Evolutionary conservation across 1,140 invertebrate species (phyloP), one percentile per base, ranked within the genome.

Genomic region (Drosophila pachea): DNA sequence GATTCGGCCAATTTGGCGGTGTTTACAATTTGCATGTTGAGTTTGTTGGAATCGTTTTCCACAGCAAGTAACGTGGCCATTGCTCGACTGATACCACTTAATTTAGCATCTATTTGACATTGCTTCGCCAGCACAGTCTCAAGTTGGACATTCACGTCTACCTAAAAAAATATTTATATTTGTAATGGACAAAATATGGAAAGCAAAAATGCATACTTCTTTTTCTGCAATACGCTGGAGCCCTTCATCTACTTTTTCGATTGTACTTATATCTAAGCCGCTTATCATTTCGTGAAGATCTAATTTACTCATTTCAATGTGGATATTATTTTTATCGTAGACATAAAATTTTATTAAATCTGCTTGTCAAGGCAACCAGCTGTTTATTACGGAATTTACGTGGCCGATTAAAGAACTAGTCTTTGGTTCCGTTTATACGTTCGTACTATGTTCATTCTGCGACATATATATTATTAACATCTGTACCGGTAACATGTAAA

Each of bases 1-100:
- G 97, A 97, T 86, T 97, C 95, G 4, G 97, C 97, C 52, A 99
- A 90, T 33, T 93, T 92, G 43, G 97, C 96, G 3, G 98, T 98
- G 83, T 94, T 94, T n/a, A 93, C 91, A 43, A 97, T 96, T 91
- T 96, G 95, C 58, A 92, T 92, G n/a, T 93, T 91, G n/a, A 97
- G 91, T 72, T 95, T 93, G 71, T 94, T 91, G 11, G 94, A 92
- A 89, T 97, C 95, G 35, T 91, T 90, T 76, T 93, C 91, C n/a
- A 89, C 78, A 0, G 92, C 86, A 62, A 92, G 91, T 4, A 94
- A 76, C 66, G 92, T 91, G 1, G 91, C 90, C 58, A 93, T 90
- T 1, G 92, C 89, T 62, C 91, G 89, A 4, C 91, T 89, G 16
- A 91, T 86, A 4, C 88, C 77, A 62, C 86, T 87, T 73, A 94